These are phyloP conservation scores for Barbus barbus DNA, from an alignment of 2,113 vertebrate genomes.

Conservation along the genomic window DNA sequence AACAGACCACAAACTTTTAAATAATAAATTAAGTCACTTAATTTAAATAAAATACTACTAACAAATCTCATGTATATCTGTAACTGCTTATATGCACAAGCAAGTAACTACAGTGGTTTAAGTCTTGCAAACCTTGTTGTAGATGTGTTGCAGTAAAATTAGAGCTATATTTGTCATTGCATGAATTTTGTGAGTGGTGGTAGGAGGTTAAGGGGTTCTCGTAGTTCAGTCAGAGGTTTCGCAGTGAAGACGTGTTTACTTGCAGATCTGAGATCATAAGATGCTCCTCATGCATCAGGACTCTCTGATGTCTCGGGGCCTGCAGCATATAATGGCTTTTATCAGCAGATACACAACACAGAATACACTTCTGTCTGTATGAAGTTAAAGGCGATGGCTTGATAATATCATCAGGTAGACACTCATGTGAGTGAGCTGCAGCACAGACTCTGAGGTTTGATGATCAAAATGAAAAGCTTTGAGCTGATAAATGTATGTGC, in stretches of 20 bases:
- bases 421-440: slow-evolving; percentile 9
- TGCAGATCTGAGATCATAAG: slow-evolving; percentile 29
- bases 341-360: not conserved
- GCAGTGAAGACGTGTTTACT: not conserved
- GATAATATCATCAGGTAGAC: slow-evolving; percentile 7
- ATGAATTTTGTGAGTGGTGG: not conserved
- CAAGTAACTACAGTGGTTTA: no score
- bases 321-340: not conserved
- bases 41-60: no score
- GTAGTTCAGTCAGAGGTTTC: not conserved
- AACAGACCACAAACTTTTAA: no score
- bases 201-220: not conserved
- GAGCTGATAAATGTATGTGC: not conserved
- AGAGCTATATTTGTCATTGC: not conserved
- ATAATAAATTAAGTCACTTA: no score
- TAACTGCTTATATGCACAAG: no score
- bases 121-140: no score
- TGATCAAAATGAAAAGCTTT: not conserved
- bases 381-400: not conserved
- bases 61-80: no score
- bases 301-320: slow-evolving; percentile 31
- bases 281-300: slow-evolving; percentile 1
- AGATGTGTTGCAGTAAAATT: no score
- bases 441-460: not conserved
- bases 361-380: not conserved